Percentiles rank a stretch among this genome's conserved stretches.
Conservation (phyloP, 1,140 invertebrate species). For the Macrobrachium rosenbergii region DNA sequence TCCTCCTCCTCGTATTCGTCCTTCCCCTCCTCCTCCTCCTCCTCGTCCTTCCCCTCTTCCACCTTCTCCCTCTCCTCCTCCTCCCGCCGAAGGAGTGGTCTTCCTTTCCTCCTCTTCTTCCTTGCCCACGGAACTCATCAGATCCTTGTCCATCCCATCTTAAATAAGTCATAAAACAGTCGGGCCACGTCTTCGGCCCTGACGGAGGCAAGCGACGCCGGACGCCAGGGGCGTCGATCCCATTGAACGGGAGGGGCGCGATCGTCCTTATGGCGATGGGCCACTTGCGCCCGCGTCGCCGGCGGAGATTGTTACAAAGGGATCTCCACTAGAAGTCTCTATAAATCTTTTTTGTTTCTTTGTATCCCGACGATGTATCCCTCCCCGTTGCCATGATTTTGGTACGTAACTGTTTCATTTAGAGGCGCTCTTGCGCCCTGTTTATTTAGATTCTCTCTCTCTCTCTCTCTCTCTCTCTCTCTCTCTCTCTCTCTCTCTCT, state of each 20-base stretch:
- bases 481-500: too few relatives aligned
- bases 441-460: too few relatives aligned
- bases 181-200: slow-evolving; percentile 52
- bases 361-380: slow-evolving; percentile 5
- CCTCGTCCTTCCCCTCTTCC: too few relatives aligned
- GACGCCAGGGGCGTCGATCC: slow-evolving; percentile 32
- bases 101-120: too few relatives aligned
- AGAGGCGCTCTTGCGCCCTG: too few relatives aligned
- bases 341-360: slow-evolving; percentile 61
- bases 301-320: slow-evolving; percentile 45
- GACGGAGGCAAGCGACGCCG: slow-evolving; percentile 54
- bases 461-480: too few relatives aligned
- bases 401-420: too few relatives aligned
- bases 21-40: too few relatives aligned
- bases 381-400: too few relatives aligned
- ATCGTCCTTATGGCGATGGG: slow-evolving; percentile 31
- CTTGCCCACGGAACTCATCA: slow-evolving; percentile 60
- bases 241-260: slow-evolving; percentile 9
- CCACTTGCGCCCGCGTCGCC: slow-evolving; percentile 29
- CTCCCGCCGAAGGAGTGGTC: too few relatives aligned
- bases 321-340: slow-evolving; percentile 58
- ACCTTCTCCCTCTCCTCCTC: too few relatives aligned
- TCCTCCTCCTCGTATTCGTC: too few relatives aligned
- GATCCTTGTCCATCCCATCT: slow-evolving; percentile 60
- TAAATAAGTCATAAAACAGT: slow-evolving; percentile 64